These are phyloP conservation scores for Monopis laevigella DNA, from an alignment of 2,888 invertebrate genomes.

Conservation along the genomic window DNA sequence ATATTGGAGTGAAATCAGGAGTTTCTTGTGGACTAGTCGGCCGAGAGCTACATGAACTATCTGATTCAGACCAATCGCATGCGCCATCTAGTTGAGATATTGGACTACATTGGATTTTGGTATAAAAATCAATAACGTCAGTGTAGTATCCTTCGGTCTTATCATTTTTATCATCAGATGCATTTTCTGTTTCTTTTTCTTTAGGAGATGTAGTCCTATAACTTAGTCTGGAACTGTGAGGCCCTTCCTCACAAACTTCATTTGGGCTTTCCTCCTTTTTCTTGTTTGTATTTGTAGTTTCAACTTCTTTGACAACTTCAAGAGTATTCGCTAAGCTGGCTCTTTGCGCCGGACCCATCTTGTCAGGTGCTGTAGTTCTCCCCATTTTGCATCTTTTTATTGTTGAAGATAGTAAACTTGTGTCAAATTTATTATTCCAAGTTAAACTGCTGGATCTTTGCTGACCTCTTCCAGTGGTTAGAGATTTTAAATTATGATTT, in stretches of 20 bases:
- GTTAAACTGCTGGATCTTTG: constrained; percentile 75
- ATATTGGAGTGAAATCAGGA: constrained; percentile 60
- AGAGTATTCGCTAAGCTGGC: constrained; percentile 34
- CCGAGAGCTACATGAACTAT: constrained; percentile 55
- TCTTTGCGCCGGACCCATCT: constrained; percentile 51
- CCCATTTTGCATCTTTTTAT: constrained; percentile 76
- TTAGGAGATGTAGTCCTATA: constrained; percentile 48
- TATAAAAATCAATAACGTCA: constrained; percentile 62
- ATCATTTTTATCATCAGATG: constrained; percentile 36
- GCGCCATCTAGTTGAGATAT: constrained; percentile 77
- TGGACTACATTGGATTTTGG: constrained; percentile 62
- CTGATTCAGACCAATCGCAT: constrained; percentile 72
- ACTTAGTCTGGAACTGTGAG: constrained; percentile 54
- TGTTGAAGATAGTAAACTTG: constrained; percentile 64
- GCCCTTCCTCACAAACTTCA: constrained; percentile 42
- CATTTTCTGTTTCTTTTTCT: constrained; percentile 38
- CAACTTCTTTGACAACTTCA: constrained; percentile 45
- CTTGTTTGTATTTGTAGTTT: constrained; percentile 29
- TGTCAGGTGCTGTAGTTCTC: constrained; percentile 49
- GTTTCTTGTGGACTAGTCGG: constrained; percentile 47
- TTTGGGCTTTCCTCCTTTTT: constrained; percentile 37
- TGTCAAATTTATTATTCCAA: constrained; percentile 76
- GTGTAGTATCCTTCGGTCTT: constrained; percentile 54
- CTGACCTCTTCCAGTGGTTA: constrained; percentile 64
- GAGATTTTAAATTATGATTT: constrained; percentile 54